Evolutionary conservation across 2,888 invertebrate genomes (phyloP), one percentile per base, ranked within the genome.

Genomic region (Tiliacea aurago): DNA sequence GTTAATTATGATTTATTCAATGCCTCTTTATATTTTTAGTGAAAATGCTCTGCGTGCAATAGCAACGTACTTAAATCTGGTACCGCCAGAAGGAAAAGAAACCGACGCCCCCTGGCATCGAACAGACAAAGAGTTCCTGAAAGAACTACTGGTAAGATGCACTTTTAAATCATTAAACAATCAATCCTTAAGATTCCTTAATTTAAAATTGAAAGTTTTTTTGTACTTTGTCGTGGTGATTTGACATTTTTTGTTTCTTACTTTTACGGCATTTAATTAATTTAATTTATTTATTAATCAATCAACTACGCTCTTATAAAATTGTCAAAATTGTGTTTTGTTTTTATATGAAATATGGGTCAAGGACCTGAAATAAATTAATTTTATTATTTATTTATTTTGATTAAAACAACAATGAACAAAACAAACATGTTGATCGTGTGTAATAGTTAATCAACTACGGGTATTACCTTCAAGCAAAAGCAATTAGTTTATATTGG

Each of bases 41-140:
- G 97, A 98, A 64, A 98, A 98, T 84, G 96, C 96, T 4, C 95
- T 99, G 10, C 97, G 98, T 83, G 97, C 98, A 13, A 98, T 99
- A 69, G 98, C 99, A 0, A 98, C 98, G 4, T 98, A 98, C 90
- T 94, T 99, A 78, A 98, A 98, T 93, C 96, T 99, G 58, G 97
- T 99, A 9, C 99, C 99, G 0, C 96, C 97, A 0, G 96, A 97
- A 71, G 97, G 97, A 28, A 97, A 97, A 80, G 97, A 98, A 86
- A 92, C 96, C 0, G 96, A 97, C 71, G 97, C 97, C 59, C 97
- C 97, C 41, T 98, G 98, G 98, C 98, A 98, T 90, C 97, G 98
- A 66, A 91, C 98, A n/a, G 98, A 98, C 90, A 97, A 98, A 85
- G 97, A 97, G 7, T 99, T 99, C 90, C 97, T 99, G 5, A 97